Conservation (phyloP, 1,140 invertebrate species). For the Sinella curviseta region DNA sequence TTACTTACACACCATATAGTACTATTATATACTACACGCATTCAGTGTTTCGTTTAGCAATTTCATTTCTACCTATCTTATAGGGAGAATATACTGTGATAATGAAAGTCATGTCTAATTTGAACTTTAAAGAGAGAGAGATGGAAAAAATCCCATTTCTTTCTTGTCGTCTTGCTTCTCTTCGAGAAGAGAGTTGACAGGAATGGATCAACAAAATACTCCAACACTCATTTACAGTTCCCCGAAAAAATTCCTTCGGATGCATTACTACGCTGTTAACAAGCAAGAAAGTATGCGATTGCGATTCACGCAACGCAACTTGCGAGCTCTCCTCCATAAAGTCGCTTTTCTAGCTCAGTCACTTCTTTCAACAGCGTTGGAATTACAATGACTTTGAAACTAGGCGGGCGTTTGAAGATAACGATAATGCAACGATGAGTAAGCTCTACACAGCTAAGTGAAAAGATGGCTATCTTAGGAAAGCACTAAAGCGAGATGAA, state of each 20-base stretch:
- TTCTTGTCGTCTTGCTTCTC: not conserved
- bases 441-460: not conserved
- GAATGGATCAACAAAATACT: conserved; percentile 9
- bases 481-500: no score
- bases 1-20: no score
- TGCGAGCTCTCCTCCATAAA: not conserved
- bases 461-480: conserved; percentile 9
- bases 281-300: conserved; percentile 7
- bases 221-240: conserved; percentile 1
- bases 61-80: no score
- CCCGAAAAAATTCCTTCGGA: conserved; percentile 14
- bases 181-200: not conserved
- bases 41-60: no score
- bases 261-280: conserved; percentile 6
- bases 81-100: no score
- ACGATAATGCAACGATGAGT: no score
- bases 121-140: not conserved
- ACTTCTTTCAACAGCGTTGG: not conserved
- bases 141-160: not conserved
- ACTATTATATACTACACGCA: no score
- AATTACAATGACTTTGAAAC: conserved; percentile 7
- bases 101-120: not conserved
- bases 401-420: no score
- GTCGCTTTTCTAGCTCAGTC: not conserved
- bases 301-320: no score